phyloP scores from a whole-genome alignment of 2,888 invertebrate species.

The Calephelis perditalis region DNA sequence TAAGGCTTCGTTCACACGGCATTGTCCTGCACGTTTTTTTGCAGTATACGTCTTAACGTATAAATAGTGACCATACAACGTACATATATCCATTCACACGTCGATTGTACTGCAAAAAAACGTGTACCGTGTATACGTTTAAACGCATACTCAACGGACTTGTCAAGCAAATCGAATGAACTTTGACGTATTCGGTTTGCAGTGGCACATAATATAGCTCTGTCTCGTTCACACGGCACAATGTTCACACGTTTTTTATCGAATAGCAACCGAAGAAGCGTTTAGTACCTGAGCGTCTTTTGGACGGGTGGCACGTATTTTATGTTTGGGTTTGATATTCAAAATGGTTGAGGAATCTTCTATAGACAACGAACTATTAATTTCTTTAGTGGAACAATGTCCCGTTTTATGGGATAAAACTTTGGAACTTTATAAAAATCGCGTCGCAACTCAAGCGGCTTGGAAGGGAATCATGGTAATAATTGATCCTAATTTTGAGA shows the following conservation, averaged over 20 bases:
- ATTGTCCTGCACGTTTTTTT: conserved; percentile 28
- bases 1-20: conserved; percentile 17
- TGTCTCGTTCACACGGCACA: conserved; percentile 27
- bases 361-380: conserved; percentile 30
- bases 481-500: conserved; percentile 29
- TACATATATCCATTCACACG: conserved; percentile 27
- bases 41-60: conserved; percentile 30
- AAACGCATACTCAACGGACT: conserved; percentile 24
- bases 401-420: conserved; percentile 24
- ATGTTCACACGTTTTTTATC: conserved; percentile 24
- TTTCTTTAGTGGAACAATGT: conserved; percentile 30
- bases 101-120: conserved; percentile 19
- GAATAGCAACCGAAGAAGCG: conserved; percentile 26
- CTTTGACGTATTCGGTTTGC: conserved; percentile 30
- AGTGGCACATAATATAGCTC: conserved; percentile 26
- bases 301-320: conserved; percentile 27
- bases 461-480: conserved; percentile 22
- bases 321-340: conserved; percentile 24
- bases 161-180: conserved; percentile 35
- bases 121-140: conserved; percentile 14
- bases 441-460: conserved; percentile 28
- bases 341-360: conserved; percentile 27
- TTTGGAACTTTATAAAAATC: conserved; percentile 27
- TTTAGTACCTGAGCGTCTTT: conserved; percentile 23
- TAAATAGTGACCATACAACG: conserved; percentile 27